Base-by-base conservation (phyloP, 92 coral and sea anemone species). In the Nematostella vectensis region DNA sequence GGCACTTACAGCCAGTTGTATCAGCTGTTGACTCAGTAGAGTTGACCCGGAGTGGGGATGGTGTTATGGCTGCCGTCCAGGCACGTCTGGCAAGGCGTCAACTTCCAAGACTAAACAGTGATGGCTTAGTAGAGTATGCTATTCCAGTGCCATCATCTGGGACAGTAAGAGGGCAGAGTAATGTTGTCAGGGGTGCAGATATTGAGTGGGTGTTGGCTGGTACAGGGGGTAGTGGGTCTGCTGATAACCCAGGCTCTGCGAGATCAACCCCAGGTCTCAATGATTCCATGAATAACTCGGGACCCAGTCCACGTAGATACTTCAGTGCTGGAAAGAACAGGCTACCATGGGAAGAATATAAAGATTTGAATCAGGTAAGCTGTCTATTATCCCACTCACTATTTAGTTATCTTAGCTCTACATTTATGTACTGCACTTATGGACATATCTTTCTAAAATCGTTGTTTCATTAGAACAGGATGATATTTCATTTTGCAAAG, bases 161-260 rank as follows among this genome's bases (percentile, higher is more conserved):
- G 27, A 87, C 96, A 43, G 80, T 75, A 3, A 81, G 95, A 49
- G 96, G 87, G 22, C 87, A 82, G 52, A 75, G 23, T 50, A 78
- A 38, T 36, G 53, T 71, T 3, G 96, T 93, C 2, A 75, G 96
- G 29, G 99, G 99, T 28, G 93, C 99, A 24, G 99, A 93, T 74
- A 85, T 93, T 63, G 99, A 93, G 52, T 93, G 99, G 99, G 78
- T 93, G 15, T 62, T 86, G 60, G 99, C 99, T 16, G 99, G 96
- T 25, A 81, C 95, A 24, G 75, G 80, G 12, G 93, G 99, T 17
- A 76, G 62, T 26, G 79, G 87, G 3, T 78, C 93, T 2, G 83
- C 96, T 26, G 95, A 85, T 71, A 66, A 73, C 31, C 58, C 94
- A 9, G 71, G 66, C 1, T 82, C 96, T 15, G 88, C 93, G 29